Evolutionary conservation across 2,888 invertebrate species (phyloP).

Genomic region (Cheilosia variabilis): DNA sequence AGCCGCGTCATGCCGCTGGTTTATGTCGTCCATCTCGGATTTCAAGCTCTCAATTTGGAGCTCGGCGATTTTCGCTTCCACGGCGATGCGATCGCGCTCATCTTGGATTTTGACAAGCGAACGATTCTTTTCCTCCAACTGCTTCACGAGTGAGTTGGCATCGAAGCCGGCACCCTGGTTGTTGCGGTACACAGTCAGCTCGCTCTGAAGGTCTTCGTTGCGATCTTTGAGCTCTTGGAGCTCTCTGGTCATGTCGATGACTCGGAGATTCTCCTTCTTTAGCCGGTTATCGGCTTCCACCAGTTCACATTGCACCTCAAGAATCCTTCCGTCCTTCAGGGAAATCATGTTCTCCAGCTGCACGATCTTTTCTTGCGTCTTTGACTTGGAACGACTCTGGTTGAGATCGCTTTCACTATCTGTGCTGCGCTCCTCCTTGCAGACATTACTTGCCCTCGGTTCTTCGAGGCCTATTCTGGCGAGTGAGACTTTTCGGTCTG

Average conservation of each 20-base stretch:
- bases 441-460: slow-evolving; percentile 70
- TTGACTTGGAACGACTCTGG: slow-evolving; percentile 78
- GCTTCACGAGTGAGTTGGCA: slow-evolving; percentile 77
- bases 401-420: slow-evolving; percentile 76
- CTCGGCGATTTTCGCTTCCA: slow-evolving; percentile 80
- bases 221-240: slow-evolving; percentile 78
- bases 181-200: slow-evolving; percentile 74
- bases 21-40: slow-evolving; percentile 79
- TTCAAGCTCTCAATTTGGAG: slow-evolving; percentile 79
- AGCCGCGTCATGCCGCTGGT: slow-evolving; percentile 78
- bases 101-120: slow-evolving; percentile 82
- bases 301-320: slow-evolving; percentile 81
- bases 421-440: slow-evolving; percentile 82
- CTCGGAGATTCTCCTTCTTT: slow-evolving; percentile 81
- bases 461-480: slow-evolving; percentile 90
- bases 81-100: slow-evolving; percentile 81
- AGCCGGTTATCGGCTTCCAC: slow-evolving; percentile 82
- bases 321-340: slow-evolving; percentile 84
- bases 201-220: slow-evolving; percentile 80
- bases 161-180: slow-evolving; percentile 71
- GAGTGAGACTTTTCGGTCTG: slow-evolving; percentile 91
- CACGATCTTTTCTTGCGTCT: slow-evolving; percentile 83
- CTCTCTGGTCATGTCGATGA: slow-evolving; percentile 79
- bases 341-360: slow-evolving; percentile 83
- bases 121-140: slow-evolving; percentile 79